Base-by-base conservation (phyloP, 2,888 invertebrate species). In the Plebejus melissa region DNA sequence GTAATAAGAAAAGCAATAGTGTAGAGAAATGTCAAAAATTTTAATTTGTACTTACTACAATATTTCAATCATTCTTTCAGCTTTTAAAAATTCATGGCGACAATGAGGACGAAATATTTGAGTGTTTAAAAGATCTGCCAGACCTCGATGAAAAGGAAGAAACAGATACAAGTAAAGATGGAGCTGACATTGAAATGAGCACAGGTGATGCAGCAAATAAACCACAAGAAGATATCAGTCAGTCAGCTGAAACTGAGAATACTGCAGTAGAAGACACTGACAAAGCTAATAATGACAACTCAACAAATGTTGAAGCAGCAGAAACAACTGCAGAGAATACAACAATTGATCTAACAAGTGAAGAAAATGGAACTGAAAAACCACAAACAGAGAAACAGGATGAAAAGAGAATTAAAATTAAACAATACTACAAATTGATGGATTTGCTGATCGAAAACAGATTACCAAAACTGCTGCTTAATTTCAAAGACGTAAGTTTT, bases 401-500 rank as follows among this genome's bases (percentile, higher is more conserved):
- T 13, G 50, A 28, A 4, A 22, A 16, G 32, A 54, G 28, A 0
- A 32, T 28, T 13, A 77, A 78, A 65, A 69, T 70, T 6, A 76
- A 78, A 22, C 28, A 75, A 9, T 80, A 78, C n/a, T 74, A 57
- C 11, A 76, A 79, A 4, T 77, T 83, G 41, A 79, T 83, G 60
- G 79, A 81, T 4, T 75, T 28, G 36, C 72, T 81, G 16, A 75
- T 82, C 11, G 80, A 77, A 65, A 76, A 80, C 1, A 82, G 80
- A 71, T 77, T 90, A 58, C 82, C 86, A 0, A 71, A 77, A n/a
- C 22, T 87, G 7, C 74, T 90, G 57, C 85, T 82, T 9, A 85
- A 80, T 75, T 84, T 80, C 76, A 81, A 83, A 74, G 80, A 84
- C n/a, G 90, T 89, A 80, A 84, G 86, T 85, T 0, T 32, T 32